Conservation (phyloP, 2,888 invertebrate species). For the Ectemnius cavifrons region DNA sequence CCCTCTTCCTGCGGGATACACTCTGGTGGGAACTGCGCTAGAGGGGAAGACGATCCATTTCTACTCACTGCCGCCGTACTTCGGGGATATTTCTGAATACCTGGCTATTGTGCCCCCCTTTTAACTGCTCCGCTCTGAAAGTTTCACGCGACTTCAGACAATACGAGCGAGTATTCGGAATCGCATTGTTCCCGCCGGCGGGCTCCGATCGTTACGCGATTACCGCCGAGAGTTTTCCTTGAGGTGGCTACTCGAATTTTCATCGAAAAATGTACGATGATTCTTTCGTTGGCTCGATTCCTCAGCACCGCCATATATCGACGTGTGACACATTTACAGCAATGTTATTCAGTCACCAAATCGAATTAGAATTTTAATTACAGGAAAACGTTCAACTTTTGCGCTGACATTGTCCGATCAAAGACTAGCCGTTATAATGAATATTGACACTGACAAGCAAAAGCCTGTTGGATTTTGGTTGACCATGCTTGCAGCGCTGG, state of each 20-base stretch:
- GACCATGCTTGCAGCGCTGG: neutral
- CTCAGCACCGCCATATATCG: too few relatives aligned
- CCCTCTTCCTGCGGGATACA: conserved; percentile 27
- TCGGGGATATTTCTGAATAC: conserved; percentile 45
- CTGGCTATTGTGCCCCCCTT: conserved; percentile 40
- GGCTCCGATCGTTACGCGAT: conserved; percentile 4
- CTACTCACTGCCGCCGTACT: conserved; percentile 11
- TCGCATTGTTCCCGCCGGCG: conserved; percentile 4
- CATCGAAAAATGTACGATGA: too few relatives aligned
- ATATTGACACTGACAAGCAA: too few relatives aligned
- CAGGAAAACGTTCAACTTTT: too few relatives aligned
- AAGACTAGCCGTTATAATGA: too few relatives aligned
- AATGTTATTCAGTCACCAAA: too few relatives aligned
- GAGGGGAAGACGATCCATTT: conserved; percentile 50
- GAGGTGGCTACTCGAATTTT: too few relatives aligned
- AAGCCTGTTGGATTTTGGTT: neutral
- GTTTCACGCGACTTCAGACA: conserved; percentile 46
- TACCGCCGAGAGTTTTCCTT: conserved; percentile 4
- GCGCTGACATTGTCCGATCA: too few relatives aligned
- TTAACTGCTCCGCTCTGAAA: conserved; percentile 42
- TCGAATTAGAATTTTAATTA: too few relatives aligned
- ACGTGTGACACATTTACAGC: too few relatives aligned
- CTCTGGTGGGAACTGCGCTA: conserved; percentile 33
- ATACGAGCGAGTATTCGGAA: conserved; percentile 22
- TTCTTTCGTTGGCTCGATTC: too few relatives aligned